phyloP scores from a whole-genome alignment of 2,888 invertebrate genomes.

The Caenorhabditis uteleia region DNA sequence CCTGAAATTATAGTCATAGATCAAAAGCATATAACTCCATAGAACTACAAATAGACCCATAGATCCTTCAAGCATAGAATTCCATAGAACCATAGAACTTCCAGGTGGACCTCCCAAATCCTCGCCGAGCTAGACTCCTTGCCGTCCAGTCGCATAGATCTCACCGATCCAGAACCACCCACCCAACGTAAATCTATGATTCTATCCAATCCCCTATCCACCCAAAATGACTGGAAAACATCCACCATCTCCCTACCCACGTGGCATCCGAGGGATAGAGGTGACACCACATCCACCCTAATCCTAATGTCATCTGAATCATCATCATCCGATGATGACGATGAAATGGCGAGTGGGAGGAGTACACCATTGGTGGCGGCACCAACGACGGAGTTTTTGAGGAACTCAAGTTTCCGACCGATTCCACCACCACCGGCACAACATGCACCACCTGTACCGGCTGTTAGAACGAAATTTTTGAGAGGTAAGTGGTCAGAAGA shows the following conservation, averaged over 20 bases:
- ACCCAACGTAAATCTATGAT: background rate
- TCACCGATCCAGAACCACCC: conserved; percentile 1
- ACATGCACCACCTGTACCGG: conserved; percentile 7
- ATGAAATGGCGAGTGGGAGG: no score
- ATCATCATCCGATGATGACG: background rate
- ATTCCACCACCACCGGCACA: background rate
- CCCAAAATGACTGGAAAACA: background rate
- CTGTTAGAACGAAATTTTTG: conserved; percentile 1
- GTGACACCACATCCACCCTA: background rate
- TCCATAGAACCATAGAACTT: no score
- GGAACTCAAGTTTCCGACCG: background rate
- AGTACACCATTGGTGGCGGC: no score
- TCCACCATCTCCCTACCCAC: conserved; percentile 3
- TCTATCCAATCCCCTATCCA: no score
- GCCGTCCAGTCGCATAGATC: conserved; percentile 41
- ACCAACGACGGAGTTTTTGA: background rate
- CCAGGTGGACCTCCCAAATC: conserved; percentile 58
- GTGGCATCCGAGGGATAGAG: background rate
- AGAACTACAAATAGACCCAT: no score
- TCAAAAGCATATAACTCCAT: no score
- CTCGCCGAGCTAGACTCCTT: conserved; percentile 55
- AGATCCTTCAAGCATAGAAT: no score
- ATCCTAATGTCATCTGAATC: background rate
- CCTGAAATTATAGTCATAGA: no score
- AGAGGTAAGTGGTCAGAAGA: no score